Conservation (phyloP, 2,797 vertebrate species). For the Acipenser oxyrinchus region DNA sequence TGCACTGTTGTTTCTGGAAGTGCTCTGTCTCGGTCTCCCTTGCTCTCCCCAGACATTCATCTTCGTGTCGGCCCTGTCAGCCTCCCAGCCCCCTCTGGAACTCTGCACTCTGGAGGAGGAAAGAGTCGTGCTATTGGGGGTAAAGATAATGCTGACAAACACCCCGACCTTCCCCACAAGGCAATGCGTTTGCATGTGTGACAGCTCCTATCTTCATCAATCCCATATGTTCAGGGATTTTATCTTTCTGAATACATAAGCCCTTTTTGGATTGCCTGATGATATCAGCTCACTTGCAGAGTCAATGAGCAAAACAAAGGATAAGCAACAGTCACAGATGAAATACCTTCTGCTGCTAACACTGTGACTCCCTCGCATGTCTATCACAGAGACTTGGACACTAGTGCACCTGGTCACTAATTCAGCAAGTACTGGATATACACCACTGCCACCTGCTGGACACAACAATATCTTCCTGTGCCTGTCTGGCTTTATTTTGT, state of each 20-base stretch:
- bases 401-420: too few relatives aligned
- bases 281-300: too few relatives aligned
- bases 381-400: too few relatives aligned
- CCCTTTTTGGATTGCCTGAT: slow-evolving; percentile 30
- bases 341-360: neutral
- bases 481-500: too few relatives aligned
- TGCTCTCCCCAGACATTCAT: slow-evolving; percentile 18
- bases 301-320: too few relatives aligned
- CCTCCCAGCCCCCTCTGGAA: slow-evolving; percentile 6
- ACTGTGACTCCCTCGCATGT: too few relatives aligned
- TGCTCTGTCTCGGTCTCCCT: neutral
- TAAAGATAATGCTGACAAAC: neutral
- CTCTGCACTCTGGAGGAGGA: neutral
- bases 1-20: slow-evolving; percentile 1
- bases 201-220: slow-evolving; percentile 12
- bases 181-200: neutral
- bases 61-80: slow-evolving; percentile 18
- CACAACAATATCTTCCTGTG: too few relatives aligned
- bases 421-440: too few relatives aligned
- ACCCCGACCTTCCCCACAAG: slow-evolving; percentile 5
- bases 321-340: slow-evolving; percentile 9
- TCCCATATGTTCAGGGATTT: slow-evolving; percentile 23
- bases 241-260: slow-evolving; percentile 23
- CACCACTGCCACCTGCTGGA: too few relatives aligned
- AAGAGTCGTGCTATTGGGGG: neutral